Percentiles rank a stretch among this genome's conserved stretches.
Conservation (phyloP, 2,888 invertebrate species). For the Scaptomyza cyrtandrae region DNA sequence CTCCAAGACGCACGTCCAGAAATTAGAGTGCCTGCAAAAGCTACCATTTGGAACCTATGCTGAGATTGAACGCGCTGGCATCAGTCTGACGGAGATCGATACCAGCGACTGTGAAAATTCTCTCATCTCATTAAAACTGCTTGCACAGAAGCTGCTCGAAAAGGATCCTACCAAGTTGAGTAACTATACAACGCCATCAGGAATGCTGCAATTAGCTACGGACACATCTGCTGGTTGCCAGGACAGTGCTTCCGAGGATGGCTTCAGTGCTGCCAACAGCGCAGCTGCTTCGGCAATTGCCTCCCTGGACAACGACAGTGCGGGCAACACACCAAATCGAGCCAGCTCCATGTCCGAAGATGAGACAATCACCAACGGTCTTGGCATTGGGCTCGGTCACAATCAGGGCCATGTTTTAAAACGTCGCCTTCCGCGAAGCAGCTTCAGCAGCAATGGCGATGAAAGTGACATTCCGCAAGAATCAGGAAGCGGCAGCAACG, state of each 20-base stretch:
- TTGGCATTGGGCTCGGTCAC: slow-evolving; percentile 55
- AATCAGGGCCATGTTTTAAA: slow-evolving; percentile 68
- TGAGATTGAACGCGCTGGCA: slow-evolving; percentile 95
- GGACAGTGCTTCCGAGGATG: slow-evolving; percentile 83
- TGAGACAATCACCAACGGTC: slow-evolving; percentile 65
- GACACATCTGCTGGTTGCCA: slow-evolving; percentile 72
- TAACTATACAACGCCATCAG: slow-evolving; percentile 82
- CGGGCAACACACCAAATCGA: slow-evolving; percentile 79
- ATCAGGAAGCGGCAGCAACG: slow-evolving; percentile 18
- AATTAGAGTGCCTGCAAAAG: slow-evolving; percentile 95
- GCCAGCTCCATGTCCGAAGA: slow-evolving; percentile 81
- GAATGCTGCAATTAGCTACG: slow-evolving; percentile 67
- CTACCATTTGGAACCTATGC: slow-evolving; percentile 97
- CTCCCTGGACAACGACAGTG: slow-evolving; percentile 81
- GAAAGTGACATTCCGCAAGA: slow-evolving; percentile 78
- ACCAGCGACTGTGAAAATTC: slow-evolving; percentile 98
- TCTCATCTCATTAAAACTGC: slow-evolving; percentile 92
- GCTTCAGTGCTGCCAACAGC: slow-evolving; percentile 81
- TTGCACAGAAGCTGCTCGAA: slow-evolving; percentile 92
- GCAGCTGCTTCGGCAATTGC: slow-evolving; percentile 81
- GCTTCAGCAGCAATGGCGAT: slow-evolving; percentile 80
- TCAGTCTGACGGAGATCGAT: slow-evolving; percentile 96
- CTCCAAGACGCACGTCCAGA: slow-evolving; percentile 98
- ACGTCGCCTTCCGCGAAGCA: slow-evolving; percentile 74
- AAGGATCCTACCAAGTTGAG: slow-evolving; percentile 92